Percentiles rank a stretch among this genome's conserved stretches.
Conservation (phyloP, 2,113 vertebrate genomes). For the Zonotrichia leucophrys region DNA sequence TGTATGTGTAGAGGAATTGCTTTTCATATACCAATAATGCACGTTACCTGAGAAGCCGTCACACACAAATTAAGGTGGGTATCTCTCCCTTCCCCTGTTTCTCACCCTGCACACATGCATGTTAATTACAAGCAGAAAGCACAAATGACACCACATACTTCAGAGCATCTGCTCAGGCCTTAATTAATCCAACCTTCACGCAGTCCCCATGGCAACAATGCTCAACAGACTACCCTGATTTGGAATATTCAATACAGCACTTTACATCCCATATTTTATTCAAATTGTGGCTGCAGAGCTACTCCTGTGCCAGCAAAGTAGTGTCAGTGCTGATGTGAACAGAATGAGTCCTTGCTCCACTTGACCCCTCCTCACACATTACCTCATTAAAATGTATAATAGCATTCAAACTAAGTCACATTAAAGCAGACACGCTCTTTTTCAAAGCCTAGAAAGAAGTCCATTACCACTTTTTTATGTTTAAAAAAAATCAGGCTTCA, state of each 20-base stretch:
- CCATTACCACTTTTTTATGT: neutral
- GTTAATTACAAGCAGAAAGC: slow-evolving; percentile 68
- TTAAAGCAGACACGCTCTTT: neutral
- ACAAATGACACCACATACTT: slow-evolving; percentile 52
- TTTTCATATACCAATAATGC: neutral
- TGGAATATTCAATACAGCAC: slow-evolving; percentile 40
- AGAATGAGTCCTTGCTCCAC: neutral
- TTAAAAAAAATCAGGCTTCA: neutral
- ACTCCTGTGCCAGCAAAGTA: slow-evolving; percentile 2
- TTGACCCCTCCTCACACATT: slow-evolving; percentile 11
- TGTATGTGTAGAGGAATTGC: neutral
- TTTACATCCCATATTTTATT: slow-evolving; percentile 54
- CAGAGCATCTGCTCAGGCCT: slow-evolving; percentile 68
- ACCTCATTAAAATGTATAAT: slow-evolving; percentile 14
- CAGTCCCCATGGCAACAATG: slow-evolving; percentile 66
- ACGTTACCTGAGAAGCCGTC: slow-evolving; percentile 15
- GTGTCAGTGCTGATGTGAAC: neutral
- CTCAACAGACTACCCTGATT: slow-evolving; percentile 54
- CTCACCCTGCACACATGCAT: neutral
- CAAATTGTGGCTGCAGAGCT: slow-evolving; percentile 38
- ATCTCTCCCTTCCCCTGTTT: neutral
- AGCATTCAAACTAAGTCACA: neutral
- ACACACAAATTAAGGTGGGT: neutral
- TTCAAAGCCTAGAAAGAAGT: neutral
- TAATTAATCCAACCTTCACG: slow-evolving; percentile 72